These are phyloP conservation scores for Pampus argenteus DNA, from an alignment of 2,797 vertebrate genomes.

Conservation along the genomic window DNA sequence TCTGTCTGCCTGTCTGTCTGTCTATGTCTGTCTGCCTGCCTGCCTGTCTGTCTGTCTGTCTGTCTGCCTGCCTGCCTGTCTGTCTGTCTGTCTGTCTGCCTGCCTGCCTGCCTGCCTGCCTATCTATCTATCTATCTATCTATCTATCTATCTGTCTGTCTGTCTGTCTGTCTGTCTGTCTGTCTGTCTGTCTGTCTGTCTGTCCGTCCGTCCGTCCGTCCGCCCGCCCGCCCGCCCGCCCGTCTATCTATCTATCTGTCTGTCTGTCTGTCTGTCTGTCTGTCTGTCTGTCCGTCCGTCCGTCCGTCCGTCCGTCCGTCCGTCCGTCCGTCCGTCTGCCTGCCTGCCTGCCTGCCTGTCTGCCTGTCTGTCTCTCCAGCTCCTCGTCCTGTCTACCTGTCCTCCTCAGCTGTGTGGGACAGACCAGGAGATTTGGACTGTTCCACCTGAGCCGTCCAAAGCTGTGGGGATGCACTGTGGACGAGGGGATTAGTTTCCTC, in stretches of 20 bases:
- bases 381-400: slow-evolving; percentile 14
- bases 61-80: too few species aligned
- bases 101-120: too few species aligned
- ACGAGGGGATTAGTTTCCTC: slow-evolving; percentile 55
- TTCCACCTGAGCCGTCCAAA: slow-evolving; percentile 64
- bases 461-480: slow-evolving; percentile 21
- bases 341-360: too few species aligned
- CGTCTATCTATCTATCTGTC: too few species aligned
- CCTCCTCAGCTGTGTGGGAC: slow-evolving; percentile 61
- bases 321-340: too few species aligned
- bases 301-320: too few species aligned
- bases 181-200: too few species aligned
- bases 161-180: not conserved
- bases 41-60: not conserved
- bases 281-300: not conserved
- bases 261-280: too few species aligned
- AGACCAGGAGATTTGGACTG: slow-evolving; percentile 50
- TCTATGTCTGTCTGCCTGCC: not conserved
- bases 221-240: too few species aligned
- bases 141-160: too few species aligned
- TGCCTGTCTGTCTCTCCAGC: slow-evolving; percentile 5
- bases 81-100: not conserved
- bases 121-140: too few species aligned
- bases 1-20: too few species aligned
- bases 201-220: not conserved